Evolutionary conservation across 2,888 invertebrate species (phyloP).

Genomic region (Caenorhabditis imperialis): DNA sequence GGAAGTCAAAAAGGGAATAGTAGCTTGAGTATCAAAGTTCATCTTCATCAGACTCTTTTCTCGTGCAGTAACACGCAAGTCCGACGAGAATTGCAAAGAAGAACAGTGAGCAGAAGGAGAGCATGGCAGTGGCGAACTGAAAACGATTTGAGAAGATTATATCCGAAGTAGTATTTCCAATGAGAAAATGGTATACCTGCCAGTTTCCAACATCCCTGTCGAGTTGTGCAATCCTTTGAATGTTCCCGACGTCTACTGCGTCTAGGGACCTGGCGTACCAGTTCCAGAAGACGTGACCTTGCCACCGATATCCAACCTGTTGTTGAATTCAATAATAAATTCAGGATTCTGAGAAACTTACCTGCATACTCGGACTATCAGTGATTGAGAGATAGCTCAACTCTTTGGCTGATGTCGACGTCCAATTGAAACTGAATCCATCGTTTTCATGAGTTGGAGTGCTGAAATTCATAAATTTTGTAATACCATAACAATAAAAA

Average conservation of each 20-base stretch:
- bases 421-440: conserved; percentile 77
- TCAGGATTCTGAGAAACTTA: not conserved
- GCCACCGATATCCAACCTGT: conserved; percentile 74
- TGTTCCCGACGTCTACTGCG: conserved; percentile 77
- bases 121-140: conserved; percentile 78
- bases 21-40: conserved; percentile 61
- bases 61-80: conserved; percentile 78
- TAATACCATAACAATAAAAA: not conserved
- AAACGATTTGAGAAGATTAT: no score
- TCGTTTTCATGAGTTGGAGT: conserved; percentile 76
- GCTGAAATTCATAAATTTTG: conserved; percentile 55
- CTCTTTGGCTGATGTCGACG: conserved; percentile 63
- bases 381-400: conserved; percentile 77
- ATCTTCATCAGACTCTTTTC: conserved; percentile 77
- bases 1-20: not conserved
- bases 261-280: conserved; percentile 76
- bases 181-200: conserved; percentile 66
- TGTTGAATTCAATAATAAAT: not conserved
- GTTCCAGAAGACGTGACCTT: conserved; percentile 78
- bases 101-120: conserved; percentile 77
- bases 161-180: not conserved
- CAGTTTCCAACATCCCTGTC: conserved; percentile 77
- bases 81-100: conserved; percentile 78
- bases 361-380: conserved; percentile 76
- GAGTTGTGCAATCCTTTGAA: conserved; percentile 73